Base-by-base conservation (phyloP, 2,888 invertebrate genomes). In the Himalopsyche japonica region DNA sequence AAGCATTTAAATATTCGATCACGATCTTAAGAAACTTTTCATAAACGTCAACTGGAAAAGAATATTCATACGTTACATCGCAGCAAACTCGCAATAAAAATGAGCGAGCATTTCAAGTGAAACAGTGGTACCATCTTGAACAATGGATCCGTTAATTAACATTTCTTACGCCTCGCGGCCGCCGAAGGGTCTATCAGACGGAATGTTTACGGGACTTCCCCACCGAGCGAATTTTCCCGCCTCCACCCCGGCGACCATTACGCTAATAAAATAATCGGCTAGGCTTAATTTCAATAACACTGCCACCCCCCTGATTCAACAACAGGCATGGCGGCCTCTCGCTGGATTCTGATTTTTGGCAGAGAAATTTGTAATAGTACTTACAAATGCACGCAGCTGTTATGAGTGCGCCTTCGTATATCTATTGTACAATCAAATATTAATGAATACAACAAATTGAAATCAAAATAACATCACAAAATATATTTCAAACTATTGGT, bases 61-160 rank as follows among this genome's bases (percentile, higher is more conserved):
- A 48, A 81, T 81, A 84, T 84, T 81, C 77, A 84, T 84, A 81
- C 84, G 70, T 70, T 15, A 81, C 81, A 79, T 79, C 27, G 80
- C 30, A n/a, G 64, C 47, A 57, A 30, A 15, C 30, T 70, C 3
- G 70, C 30, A 49, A 80, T 80, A 80, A 80, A 80, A 80, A 80
- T 80, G 80, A 57, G 37, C 80, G 64, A 34, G 27, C 15, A 1
- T 27, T 27, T 27, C 30, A 3, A 20, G 64, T 27, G 27, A 3
- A 84, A 79, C 84, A 91, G 92, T 64, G 92, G 91, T 92, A 92
- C 92, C 92, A 91, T 92, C 92, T 92, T 92, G 92, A 94, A 95
- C 94, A 95, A 95, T 95, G 93, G 94, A 92, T 93, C 94, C 94
- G 94, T 95, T 95, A 95, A 95, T 95, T 95, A 95, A 94, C 94